phyloP scores from a whole-genome alignment of 2,888 invertebrate genomes.

The Scelioninae gen. 2 region DNA sequence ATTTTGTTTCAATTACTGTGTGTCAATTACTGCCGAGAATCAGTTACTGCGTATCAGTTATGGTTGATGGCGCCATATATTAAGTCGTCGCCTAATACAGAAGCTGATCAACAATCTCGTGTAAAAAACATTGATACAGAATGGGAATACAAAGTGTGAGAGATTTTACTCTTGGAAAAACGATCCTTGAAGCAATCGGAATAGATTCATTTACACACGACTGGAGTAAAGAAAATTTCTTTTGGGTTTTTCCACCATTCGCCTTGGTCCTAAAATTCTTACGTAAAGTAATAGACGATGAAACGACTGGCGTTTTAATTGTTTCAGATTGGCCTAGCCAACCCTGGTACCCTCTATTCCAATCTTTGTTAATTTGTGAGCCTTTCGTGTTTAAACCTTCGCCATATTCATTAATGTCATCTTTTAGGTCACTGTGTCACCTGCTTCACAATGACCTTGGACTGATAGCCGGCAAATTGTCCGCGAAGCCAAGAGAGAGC shows the following conservation, averaged over 20 bases:
- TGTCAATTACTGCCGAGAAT: too few species aligned
- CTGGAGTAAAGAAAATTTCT: conserved; percentile 42
- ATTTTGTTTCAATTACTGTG: too few species aligned
- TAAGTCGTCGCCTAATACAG: too few species aligned
- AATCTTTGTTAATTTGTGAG: too few species aligned
- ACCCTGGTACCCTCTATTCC: conserved; percentile 66
- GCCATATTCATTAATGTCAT: too few species aligned
- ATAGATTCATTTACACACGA: conserved; percentile 8
- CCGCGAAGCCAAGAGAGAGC: too few species aligned
- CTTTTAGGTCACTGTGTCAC: too few species aligned
- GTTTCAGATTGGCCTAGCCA: conserved; percentile 50
- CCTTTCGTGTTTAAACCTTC: too few species aligned
- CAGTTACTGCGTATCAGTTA: too few species aligned
- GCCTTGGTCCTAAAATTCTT: conserved; percentile 61
- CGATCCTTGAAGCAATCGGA: conserved; percentile 60
- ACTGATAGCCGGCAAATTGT: too few species aligned
- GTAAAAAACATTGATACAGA: conserved; percentile 58
- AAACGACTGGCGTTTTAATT: conserved; percentile 64
- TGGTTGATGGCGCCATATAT: too few species aligned
- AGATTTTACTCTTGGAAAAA: conserved; percentile 62
- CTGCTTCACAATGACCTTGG: too few species aligned
- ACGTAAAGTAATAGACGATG: conserved; percentile 64
- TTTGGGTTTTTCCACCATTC: conserved; percentile 67
- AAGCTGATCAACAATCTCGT: conserved; percentile 49
- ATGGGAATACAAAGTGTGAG: conserved; percentile 63